Base-by-base conservation (phyloP, 2,113 vertebrate species). In the Scophthalmus maximus region DNA sequence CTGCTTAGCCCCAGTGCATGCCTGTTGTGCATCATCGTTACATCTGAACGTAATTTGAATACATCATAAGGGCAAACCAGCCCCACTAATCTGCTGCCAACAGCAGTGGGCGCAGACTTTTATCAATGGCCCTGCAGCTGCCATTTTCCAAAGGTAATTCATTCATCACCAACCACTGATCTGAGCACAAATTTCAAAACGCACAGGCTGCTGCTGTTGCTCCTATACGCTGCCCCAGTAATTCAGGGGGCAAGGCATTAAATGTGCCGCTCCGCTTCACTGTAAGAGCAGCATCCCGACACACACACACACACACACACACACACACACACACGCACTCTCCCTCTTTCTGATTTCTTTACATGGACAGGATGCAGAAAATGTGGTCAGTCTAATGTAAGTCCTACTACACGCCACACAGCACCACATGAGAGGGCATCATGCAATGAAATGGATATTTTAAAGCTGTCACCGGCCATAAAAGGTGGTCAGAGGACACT, bases 61-160 rank as follows among this genome's bases (percentile, higher is more conserved):
- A 63, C 62, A 73, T 42, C 26, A 49, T 22, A 61, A n/a, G 22
- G 6, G 50, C 32, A 73, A n/a, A 61, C 62, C 17, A 38, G 23
- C 32, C 25, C 29, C 32, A 40, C 30, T 58, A 30, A 52, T 74
- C 57, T 27, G 46, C 64, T 51, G 69, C 44, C 67, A 69, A 23
- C 61, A 64, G 69, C 73, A 59, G 58, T 42, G 60, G 9, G 30
- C 46, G 57, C 8, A 46, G 27, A 46, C 68, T 69, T 73, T 67
- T 63, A 59, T 72, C 72, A 74, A 46, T 58, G 60, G 42, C 64
- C 76, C 76, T 61, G 67, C 67, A 65, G 67, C 65, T 42, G 50
- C 75, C 40, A 44, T 12, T 60, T 34, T 49, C 62, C 23, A 63
- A 32, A 56, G 67, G 65, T 30, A n/a, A 72, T 65, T 65, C 73